A percentile compares a stretch with the other conserved stretches of the same genome.
Evolutionary conservation across 2,113 vertebrate genomes (phyloP).

Genomic region (Osmerus eperlanus): DNA sequence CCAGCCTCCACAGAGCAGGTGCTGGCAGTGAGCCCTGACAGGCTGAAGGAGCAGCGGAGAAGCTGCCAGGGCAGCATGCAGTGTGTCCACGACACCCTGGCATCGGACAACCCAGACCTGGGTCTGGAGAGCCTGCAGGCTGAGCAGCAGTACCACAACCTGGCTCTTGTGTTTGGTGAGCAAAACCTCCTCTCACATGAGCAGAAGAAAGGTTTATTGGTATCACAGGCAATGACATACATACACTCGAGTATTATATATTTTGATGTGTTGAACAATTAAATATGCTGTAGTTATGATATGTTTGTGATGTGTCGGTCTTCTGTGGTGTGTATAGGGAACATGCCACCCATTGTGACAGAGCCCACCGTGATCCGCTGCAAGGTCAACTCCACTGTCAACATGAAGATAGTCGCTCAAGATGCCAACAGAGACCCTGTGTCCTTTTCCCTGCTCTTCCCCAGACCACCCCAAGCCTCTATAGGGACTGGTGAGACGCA

Average conservation of each 20-base stretch:
- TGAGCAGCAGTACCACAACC: constrained; percentile 47
- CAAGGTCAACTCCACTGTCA: constrained; percentile 63
- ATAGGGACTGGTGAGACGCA: constrained; percentile 65
- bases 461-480: constrained; percentile 61
- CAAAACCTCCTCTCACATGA: neutral
- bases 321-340: constrained; percentile 55
- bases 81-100: constrained; percentile 71
- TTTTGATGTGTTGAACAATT: neutral
- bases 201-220: too few relatives aligned
- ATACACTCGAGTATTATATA: too few relatives aligned
- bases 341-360: constrained; percentile 71
- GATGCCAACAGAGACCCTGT: constrained; percentile 72
- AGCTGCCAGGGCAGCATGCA: constrained; percentile 58
- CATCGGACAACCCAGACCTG: constrained; percentile 50
- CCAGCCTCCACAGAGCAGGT: constrained; percentile 43
- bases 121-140: constrained; percentile 63
- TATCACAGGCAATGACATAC: too few relatives aligned
- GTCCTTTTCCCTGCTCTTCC: constrained; percentile 68
- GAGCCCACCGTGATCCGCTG: constrained; percentile 66
- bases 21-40: constrained; percentile 54
- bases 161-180: constrained; percentile 63
- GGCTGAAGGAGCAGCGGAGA: constrained; percentile 48
- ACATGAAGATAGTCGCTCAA: constrained; percentile 57
- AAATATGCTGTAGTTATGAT: neutral
- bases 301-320: neutral